These are phyloP conservation scores for Allygus modestus DNA, from an alignment of 2,888 invertebrate genomes.

Conservation along the genomic window DNA sequence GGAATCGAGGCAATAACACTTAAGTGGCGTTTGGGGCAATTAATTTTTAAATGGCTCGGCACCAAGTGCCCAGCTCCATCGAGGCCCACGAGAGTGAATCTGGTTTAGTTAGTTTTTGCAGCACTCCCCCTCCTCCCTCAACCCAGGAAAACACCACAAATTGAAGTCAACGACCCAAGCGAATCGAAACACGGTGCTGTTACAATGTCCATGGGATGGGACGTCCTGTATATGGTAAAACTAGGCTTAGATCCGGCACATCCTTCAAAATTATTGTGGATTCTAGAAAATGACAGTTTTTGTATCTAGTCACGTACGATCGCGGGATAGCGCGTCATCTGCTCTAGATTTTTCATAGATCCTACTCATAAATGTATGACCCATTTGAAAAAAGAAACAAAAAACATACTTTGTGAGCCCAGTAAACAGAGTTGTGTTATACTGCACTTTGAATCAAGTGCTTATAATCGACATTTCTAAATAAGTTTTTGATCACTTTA, in stretches of 20 bases:
- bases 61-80: neutral
- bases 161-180: neutral
- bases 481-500: no score
- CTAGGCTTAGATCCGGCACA: neutral
- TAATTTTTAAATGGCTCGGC: conserved; percentile 3
- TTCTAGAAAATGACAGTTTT: no score
- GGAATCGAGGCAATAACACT: neutral
- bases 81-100: neutral
- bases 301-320: no score
- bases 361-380: no score
- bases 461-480: no score
- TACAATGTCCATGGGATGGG: neutral
- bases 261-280: no score
- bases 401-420: no score
- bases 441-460: no score
- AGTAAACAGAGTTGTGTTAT: no score
- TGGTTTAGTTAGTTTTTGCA: conserved; percentile 1
- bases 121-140: neutral
- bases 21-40: conserved; percentile 20
- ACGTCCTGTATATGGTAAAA: neutral
- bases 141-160: neutral
- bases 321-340: no score
- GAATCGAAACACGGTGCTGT: neutral
- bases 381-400: no score
- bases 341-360: no score